A percentile compares a stretch with the other conserved stretches of the same genome.
Evolutionary conservation across 2,113 vertebrate species (phyloP).

Genomic region (Elachura formosa): DNA sequence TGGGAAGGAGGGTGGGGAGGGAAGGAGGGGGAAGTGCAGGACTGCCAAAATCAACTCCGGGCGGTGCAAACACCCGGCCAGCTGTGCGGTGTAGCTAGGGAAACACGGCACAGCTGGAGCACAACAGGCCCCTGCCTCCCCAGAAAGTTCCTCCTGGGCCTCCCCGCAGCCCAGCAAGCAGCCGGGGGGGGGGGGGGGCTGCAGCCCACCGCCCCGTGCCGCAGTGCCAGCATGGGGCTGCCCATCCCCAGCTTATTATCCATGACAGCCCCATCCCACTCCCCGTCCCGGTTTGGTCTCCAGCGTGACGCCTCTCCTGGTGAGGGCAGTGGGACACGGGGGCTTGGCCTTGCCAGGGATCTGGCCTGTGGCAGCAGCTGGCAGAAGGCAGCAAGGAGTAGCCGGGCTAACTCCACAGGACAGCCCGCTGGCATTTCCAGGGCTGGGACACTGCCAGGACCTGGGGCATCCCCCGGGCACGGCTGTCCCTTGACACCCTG

Average conservation of each 20-base stretch:
- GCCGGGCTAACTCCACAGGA: not conserved
- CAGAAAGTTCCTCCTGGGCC: constrained; percentile 22
- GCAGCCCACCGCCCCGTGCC: rapidly evolving
- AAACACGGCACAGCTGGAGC: constrained; percentile 58
- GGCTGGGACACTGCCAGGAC: not conserved
- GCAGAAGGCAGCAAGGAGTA: not conserved
- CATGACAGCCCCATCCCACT: rapidly evolving
- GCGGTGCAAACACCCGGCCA: constrained; percentile 57
- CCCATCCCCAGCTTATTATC: rapidly evolving
- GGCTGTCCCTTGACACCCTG: rapidly evolving
- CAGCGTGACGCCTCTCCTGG: not conserved
- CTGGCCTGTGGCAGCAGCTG: not conserved
- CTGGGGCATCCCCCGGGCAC: rapidly evolving
- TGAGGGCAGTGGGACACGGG: rapidly evolving
- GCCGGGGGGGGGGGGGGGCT: not conserved
- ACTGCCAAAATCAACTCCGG: constrained; percentile 59
- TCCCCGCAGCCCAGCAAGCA: not conserved
- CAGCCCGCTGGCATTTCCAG: rapidly evolving
- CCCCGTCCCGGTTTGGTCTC: not conserved
- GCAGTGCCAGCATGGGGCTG: not conserved
- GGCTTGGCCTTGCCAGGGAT: not conserved
- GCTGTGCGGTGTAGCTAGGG: constrained; percentile 56
- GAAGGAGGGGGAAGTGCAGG: not conserved
- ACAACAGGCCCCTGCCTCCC: constrained; percentile 41
- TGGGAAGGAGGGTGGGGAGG: not conserved